phyloP scores from a whole-genome alignment of 2,797 vertebrate genomes.

The Darevskia nairensis region DNA sequence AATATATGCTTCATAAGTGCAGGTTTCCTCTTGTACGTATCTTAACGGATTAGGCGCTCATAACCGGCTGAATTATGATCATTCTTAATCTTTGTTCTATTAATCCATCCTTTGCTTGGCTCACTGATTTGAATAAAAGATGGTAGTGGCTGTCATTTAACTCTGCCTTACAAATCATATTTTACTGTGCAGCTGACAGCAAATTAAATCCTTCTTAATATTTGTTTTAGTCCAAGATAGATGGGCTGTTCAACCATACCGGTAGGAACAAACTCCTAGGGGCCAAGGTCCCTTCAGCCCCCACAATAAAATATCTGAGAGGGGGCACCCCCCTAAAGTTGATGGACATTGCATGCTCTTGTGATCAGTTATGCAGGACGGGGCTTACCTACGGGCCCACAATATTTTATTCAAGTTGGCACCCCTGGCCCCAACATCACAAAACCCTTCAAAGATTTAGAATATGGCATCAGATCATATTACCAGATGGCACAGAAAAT shows the following conservation, averaged over 20 bases:
- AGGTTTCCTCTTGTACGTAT: conserved; percentile 53
- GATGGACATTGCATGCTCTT: no score
- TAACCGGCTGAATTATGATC: conserved; percentile 8
- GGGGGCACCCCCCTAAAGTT: no score
- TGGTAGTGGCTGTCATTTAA: conserved; percentile 28
- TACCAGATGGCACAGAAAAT: neutral
- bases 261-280: no score
- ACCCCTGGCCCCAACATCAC: neutral
- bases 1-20: conserved; percentile 39
- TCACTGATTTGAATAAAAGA: conserved; percentile 44
- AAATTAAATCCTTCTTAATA: conserved; percentile 2
- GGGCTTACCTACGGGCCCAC: no score
- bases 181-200: neutral
- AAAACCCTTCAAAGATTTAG: neutral
- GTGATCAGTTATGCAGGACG: no score
- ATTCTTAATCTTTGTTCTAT: conserved; percentile 49
- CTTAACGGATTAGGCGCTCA: conserved; percentile 46
- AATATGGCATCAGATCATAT: neutral
- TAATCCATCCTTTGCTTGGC: conserved; percentile 9
- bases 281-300: no score
- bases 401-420: no score
- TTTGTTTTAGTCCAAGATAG: conserved; percentile 7
- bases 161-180: conserved; percentile 25
- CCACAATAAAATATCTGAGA: no score
- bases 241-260: no score